A percentile compares a stretch with the other conserved stretches of the same genome.
Conservation (phyloP, 2,113 vertebrate genomes). For the Dromiciops gliroides region DNA sequence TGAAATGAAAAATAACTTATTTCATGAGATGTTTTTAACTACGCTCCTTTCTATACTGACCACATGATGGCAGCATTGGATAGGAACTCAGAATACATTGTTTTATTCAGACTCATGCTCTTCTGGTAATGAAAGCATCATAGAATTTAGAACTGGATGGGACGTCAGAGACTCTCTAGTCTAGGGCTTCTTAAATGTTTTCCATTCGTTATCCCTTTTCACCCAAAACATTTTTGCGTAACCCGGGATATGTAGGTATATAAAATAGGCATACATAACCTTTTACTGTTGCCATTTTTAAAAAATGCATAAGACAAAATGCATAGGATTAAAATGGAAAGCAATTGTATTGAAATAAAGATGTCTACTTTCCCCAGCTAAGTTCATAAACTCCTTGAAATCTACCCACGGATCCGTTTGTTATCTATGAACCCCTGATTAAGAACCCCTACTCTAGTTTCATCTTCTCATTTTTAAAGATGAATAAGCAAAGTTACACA, state of each 20-base stretch:
- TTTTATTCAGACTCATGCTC: slow-evolving; percentile 28
- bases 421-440: not conserved
- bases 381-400: not conserved
- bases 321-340: not conserved
- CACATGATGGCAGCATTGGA: slow-evolving; percentile 85
- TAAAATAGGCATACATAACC: too few species aligned
- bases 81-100: slow-evolving; percentile 56
- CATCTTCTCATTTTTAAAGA: too few species aligned
- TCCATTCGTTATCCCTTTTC: too few species aligned
- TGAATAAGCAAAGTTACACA: not conserved
- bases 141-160: not conserved
- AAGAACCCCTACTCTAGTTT: not conserved
- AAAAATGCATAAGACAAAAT: not conserved
- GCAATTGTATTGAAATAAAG: not conserved
- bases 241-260: too few species aligned
- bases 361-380: not conserved
- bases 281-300: too few species aligned
- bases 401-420: not conserved
- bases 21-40: slow-evolving; percentile 38
- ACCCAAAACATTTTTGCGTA: too few species aligned
- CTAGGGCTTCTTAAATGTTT: not conserved
- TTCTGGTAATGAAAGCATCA: not conserved
- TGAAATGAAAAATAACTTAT: slow-evolving; percentile 5
- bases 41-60: slow-evolving; percentile 39
- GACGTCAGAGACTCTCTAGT: not conserved